Evolutionary conservation across 2,113 vertebrate species (phyloP).

Genomic region (Geococcyx californianus): DNA sequence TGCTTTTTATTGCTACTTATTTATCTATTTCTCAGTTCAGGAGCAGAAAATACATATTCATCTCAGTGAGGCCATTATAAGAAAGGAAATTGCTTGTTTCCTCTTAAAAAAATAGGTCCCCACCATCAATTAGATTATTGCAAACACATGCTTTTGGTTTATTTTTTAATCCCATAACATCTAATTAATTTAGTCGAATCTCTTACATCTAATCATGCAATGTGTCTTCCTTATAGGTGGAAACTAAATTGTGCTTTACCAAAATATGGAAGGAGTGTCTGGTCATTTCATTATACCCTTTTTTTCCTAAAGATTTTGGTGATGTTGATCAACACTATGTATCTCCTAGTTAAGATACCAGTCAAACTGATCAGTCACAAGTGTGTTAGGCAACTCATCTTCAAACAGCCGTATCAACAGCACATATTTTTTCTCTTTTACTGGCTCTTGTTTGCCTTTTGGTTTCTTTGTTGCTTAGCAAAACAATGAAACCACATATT

Average conservation of each 20-base stretch:
- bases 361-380: neutral
- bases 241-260: constrained; percentile 29
- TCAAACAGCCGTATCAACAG: neutral
- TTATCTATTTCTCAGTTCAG: neutral
- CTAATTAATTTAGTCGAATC: constrained; percentile 15
- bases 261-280: constrained; percentile 39
- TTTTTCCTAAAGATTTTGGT: neutral
- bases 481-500: neutral
- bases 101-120: neutral
- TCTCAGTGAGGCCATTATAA: neutral
- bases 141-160: neutral
- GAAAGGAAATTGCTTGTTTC: neutral
- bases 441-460: neutral
- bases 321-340: neutral
- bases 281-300: neutral
- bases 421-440: neutral
- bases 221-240: neutral
- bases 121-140: neutral
- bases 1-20: neutral
- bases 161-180: neutral
- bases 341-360: neutral
- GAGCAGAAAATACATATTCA: neutral
- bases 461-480: neutral
- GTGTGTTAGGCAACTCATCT: neutral
- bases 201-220: neutral